These are phyloP conservation scores for Paramuricea clavata DNA, from an alignment of 92 coral and sea anemone species.

Conservation along the genomic window DNA sequence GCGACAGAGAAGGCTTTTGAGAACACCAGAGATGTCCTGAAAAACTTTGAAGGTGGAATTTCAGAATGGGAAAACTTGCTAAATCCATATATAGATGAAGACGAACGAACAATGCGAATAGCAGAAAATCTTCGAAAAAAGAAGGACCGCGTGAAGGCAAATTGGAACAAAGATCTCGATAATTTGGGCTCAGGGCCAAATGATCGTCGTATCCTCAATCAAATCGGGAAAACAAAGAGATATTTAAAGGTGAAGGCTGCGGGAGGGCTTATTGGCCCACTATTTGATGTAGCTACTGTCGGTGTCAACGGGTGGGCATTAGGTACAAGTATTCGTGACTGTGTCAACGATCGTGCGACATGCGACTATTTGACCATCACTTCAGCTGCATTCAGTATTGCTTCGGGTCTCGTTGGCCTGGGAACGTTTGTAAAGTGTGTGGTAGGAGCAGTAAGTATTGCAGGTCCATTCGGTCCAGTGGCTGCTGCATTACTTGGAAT, in stretches of 20 bases:
- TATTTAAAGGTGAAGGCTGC: neutral
- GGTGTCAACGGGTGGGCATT: constrained; percentile 35
- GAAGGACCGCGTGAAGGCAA: neutral
- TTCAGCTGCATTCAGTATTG: no score
- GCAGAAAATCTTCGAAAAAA: neutral
- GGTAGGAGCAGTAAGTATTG: no score
- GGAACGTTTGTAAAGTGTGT: no score
- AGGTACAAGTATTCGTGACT: neutral
- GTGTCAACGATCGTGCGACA: neutral
- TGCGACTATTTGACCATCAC: no score
- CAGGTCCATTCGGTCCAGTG: no score
- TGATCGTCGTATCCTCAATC: neutral
- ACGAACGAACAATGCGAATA: neutral
- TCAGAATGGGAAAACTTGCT: neutral
- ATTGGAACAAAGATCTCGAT: no score
- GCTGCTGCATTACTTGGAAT: no score
- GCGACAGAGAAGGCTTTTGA: neutral
- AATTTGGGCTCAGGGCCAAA: no score
- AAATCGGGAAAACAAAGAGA: constrained; percentile 17
- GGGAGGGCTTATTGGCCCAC: neutral
- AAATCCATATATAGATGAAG: neutral
- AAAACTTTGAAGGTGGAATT: neutral
- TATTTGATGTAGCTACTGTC: constrained; percentile 2
- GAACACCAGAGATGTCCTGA: constrained; percentile 18
- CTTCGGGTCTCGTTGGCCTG: no score